These are phyloP conservation scores for Rhagoletis zephyria DNA, from an alignment of 1,140 invertebrate genomes.

Conservation along the genomic window DNA sequence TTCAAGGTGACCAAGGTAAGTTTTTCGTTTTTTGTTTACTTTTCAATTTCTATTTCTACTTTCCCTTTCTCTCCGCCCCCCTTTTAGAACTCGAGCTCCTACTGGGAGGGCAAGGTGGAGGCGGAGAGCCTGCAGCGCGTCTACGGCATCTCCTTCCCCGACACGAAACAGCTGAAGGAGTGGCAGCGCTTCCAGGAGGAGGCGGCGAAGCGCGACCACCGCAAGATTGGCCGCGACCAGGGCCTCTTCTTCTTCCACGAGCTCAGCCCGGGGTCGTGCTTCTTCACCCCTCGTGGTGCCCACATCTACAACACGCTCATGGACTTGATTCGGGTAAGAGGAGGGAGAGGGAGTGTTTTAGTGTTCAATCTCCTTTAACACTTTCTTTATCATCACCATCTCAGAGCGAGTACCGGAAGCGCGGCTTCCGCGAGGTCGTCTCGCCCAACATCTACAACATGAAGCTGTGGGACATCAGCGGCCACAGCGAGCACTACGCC, in stretches of 20 bases:
- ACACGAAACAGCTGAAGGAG: constrained; percentile 96
- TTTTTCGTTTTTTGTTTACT: too few species aligned
- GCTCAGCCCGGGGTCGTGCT: constrained; percentile 97
- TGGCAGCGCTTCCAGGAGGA: constrained; percentile 98
- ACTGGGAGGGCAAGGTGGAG: constrained; percentile 97
- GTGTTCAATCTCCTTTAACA: too few species aligned
- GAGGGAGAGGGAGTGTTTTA: too few species aligned
- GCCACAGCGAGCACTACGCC: constrained; percentile 98
- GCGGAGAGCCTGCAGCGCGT: constrained; percentile 94
- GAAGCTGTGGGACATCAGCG: constrained; percentile 97
- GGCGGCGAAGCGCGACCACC: constrained; percentile 96
- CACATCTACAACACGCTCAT: constrained; percentile 96
- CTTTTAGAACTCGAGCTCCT: constrained; percentile 95
- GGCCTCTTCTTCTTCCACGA: constrained; percentile 99
- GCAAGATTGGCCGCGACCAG: constrained; percentile 96
- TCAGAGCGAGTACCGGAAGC: constrained; percentile 92
- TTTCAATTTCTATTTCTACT: too few species aligned
- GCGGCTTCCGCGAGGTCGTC: constrained; percentile 97
- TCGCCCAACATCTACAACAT: constrained; percentile 97
- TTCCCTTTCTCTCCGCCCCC: too few species aligned
- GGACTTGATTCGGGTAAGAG: constrained; percentile 89
- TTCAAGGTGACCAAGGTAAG: constrained; percentile 92
- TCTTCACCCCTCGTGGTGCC: constrained; percentile 96
- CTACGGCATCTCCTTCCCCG: constrained; percentile 98
- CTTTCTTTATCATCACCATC: too few species aligned